Evolutionary conservation across 2,113 vertebrate species (phyloP).

Genomic region (Galemys pyrenaicus): DNA sequence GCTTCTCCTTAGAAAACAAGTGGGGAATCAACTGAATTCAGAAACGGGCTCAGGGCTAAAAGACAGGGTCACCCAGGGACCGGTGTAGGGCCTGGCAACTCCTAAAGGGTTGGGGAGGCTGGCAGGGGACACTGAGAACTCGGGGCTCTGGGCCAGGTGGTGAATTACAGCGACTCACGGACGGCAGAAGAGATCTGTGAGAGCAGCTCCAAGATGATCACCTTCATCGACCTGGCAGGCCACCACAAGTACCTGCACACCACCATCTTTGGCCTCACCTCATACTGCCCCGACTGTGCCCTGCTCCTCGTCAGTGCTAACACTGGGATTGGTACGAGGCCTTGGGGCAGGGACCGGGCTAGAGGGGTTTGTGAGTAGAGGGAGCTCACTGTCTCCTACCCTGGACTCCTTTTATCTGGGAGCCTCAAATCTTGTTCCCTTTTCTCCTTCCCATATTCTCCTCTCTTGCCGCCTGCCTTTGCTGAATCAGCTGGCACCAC

Average conservation of each 20-base stretch:
- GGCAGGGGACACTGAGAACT: constrained; percentile 62
- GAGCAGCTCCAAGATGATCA: constrained; percentile 99
- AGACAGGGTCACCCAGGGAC: constrained; percentile 38
- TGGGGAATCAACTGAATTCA: constrained; percentile 2
- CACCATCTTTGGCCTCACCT: constrained; percentile 98
- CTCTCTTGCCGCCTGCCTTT: constrained; percentile 2
- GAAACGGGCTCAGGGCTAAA: constrained; percentile 41
- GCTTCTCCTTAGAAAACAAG: constrained; percentile 6
- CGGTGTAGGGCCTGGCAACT: constrained; percentile 43
- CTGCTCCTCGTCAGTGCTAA: constrained; percentile 98
- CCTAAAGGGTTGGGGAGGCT: constrained; percentile 56
- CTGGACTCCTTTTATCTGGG: background rate
- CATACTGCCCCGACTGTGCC: constrained; percentile 98
- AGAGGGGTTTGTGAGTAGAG: background rate
- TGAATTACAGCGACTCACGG: constrained; percentile 98
- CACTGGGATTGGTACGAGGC: constrained; percentile 94
- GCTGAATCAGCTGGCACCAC: constrained; percentile 93
- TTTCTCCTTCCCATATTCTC: background rate
- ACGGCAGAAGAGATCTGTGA: constrained; percentile 99
- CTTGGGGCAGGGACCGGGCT: background rate
- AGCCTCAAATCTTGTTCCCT: background rate
- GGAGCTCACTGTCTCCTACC: background rate
- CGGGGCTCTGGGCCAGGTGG: constrained; percentile 88
- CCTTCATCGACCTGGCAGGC: constrained; percentile 98
- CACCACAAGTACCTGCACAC: constrained; percentile 99